Conservation (phyloP, 2,888 invertebrate species). For the Amphipyra berbera region DNA sequence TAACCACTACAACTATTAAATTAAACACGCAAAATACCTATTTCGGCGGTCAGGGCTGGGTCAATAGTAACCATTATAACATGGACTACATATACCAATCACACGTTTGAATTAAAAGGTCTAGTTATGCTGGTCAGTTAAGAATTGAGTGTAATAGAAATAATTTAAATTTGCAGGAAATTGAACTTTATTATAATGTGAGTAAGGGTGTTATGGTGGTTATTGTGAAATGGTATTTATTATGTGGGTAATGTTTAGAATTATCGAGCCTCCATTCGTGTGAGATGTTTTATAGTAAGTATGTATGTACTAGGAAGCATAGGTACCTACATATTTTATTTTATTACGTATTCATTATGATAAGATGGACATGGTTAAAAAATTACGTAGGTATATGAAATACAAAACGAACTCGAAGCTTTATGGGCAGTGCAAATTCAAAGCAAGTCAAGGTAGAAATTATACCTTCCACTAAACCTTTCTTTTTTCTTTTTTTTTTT, state of each 20-base stretch:
- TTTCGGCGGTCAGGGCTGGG: constrained; percentile 80
- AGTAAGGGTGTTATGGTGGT: constrained; percentile 49
- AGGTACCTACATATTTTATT: background rate
- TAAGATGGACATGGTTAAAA: no score
- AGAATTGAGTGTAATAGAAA: constrained; percentile 51
- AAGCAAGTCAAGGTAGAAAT: no score
- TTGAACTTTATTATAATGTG: constrained; percentile 60
- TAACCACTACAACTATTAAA: constrained; percentile 67
- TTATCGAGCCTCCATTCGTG: constrained; percentile 37
- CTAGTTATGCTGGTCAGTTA: constrained; percentile 55
- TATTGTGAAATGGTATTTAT: constrained; percentile 45
- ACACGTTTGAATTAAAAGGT: constrained; percentile 33
- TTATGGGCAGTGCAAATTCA: no score
- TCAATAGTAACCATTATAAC: constrained; percentile 64
- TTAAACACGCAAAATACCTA: constrained; percentile 78
- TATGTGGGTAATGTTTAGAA: constrained; percentile 33
- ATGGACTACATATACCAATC: constrained; percentile 36
- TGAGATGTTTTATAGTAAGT: constrained; percentile 27
- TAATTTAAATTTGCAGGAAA: constrained; percentile 57
- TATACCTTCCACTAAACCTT: no score
- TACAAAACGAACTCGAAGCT: no score
- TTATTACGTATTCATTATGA: constrained; percentile 3
- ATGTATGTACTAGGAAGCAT: constrained; percentile 25
- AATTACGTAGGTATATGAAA: no score
- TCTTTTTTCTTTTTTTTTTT: no score